phyloP scores from a whole-genome alignment of 2,888 invertebrate genomes.

The Cerastis leucographa region DNA sequence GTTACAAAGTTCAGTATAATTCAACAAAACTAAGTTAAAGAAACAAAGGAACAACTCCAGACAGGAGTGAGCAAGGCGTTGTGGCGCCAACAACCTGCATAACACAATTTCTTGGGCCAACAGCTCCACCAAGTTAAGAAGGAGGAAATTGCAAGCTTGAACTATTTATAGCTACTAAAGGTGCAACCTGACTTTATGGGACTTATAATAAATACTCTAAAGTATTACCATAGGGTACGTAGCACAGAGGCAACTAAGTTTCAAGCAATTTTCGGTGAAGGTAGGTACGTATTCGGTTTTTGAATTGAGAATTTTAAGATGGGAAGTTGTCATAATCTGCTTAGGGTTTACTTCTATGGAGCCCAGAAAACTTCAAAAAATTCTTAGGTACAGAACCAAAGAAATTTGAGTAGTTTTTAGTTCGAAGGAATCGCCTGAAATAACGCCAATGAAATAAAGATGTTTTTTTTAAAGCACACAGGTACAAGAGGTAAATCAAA shows the following conservation, averaged over 20 bases:
- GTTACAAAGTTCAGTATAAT: slow-evolving; percentile 27
- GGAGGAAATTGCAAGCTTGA: slow-evolving; percentile 65
- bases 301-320: background rate
- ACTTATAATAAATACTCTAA: slow-evolving; percentile 62
- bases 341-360: background rate
- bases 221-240: slow-evolving; percentile 30
- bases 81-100: slow-evolving; percentile 56
- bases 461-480: no score
- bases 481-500: no score
- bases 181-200: slow-evolving; percentile 51
- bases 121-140: slow-evolving; percentile 60
- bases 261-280: slow-evolving; percentile 47
- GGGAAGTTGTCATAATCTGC: background rate
- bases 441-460: no score
- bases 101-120: slow-evolving; percentile 64
- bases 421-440: no score
- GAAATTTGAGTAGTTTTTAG: no score
- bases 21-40: slow-evolving; percentile 27
- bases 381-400: no score
- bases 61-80: slow-evolving; percentile 50
- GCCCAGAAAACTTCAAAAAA: background rate
- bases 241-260: slow-evolving; percentile 36
- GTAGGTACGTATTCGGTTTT: background rate
- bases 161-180: slow-evolving; percentile 63
- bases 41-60: slow-evolving; percentile 56